phyloP scores from a whole-genome alignment of 2,113 vertebrate species.

The Himantopus leucocephalus region DNA sequence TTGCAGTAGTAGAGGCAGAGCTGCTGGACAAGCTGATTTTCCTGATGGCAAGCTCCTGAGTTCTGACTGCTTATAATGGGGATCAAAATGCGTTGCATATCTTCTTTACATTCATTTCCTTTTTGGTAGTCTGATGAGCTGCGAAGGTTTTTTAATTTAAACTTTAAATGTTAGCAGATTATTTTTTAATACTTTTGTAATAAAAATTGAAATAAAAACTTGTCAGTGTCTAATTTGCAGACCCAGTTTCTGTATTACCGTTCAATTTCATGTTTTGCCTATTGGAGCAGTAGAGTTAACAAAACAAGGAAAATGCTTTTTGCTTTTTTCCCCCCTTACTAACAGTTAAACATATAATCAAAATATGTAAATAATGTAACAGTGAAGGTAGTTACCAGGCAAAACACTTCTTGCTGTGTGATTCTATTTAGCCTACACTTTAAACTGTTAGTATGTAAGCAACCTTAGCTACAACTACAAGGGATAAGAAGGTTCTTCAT shows the following conservation, averaged over 20 bases:
- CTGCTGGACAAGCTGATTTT: background rate
- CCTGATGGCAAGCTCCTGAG: background rate
- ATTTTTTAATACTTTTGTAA: background rate
- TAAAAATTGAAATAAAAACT: background rate
- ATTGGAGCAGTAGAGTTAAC: background rate
- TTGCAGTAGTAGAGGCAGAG: background rate
- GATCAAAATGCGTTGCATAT: background rate
- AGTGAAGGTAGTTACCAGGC: background rate
- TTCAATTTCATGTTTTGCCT: background rate
- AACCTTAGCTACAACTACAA: background rate
- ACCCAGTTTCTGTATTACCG: background rate
- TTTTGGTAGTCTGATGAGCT: background rate
- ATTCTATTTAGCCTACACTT: background rate
- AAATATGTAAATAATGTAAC: background rate
- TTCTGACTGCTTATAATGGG: background rate
- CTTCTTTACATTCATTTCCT: background rate
- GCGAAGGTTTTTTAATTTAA: background rate
- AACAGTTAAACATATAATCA: background rate
- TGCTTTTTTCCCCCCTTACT: background rate
- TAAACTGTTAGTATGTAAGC: accelerated
- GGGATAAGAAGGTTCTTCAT: background rate
- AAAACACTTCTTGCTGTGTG: background rate
- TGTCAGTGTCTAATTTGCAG: background rate
- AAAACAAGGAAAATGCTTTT: background rate
- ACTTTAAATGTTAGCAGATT: background rate